A percentile compares a stretch with the other conserved stretches of the same genome.
phyloP scores from a whole-genome alignment of 1,140 invertebrate species.

The Anastatus disparis region DNA sequence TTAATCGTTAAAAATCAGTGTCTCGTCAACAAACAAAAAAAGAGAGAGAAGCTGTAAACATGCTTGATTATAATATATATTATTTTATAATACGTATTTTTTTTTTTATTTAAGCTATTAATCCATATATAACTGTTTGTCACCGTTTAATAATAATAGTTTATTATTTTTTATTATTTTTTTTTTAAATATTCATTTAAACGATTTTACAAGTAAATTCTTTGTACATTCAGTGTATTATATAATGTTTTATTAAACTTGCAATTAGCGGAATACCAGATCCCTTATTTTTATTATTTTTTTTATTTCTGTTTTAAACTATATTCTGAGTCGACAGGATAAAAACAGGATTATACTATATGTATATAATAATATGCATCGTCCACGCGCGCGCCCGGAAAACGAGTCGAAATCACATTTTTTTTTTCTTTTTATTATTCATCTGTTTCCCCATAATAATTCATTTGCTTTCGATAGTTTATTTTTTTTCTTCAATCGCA shows the following conservation, averaged over 20 bases:
- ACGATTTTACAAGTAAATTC: conserved; percentile 20
- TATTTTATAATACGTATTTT: too few species aligned
- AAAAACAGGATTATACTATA: conserved; percentile 21
- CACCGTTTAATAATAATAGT: too few species aligned
- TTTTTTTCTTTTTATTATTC: not conserved
- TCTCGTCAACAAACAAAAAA: not conserved
- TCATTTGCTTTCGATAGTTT: not conserved
- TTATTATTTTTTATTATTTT: not conserved
- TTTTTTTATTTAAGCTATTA: too few species aligned
- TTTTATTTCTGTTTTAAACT: conserved; percentile 1
- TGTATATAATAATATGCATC: too few species aligned
- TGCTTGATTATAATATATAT: conserved; percentile 3
- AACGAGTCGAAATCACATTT: conserved; percentile 34
- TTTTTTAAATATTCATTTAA: too few species aligned
- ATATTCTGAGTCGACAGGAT: conserved; percentile 17
- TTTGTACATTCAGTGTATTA: conserved; percentile 29
- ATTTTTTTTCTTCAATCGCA: conserved; percentile 29
- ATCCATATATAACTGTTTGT: too few species aligned
- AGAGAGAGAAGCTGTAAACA: conserved; percentile 3
- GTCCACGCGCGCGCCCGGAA: conserved; percentile 20
- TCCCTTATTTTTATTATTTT: conserved; percentile 1
- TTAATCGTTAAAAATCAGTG: too few species aligned
- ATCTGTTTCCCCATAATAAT: conserved; percentile 6
- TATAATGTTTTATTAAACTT: conserved; percentile 17
- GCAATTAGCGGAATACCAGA: conserved; percentile 37